A percentile compares a stretch with the other conserved stretches of the same genome.
phyloP scores from a whole-genome alignment of 2,888 invertebrate genomes.

The Dynastes tityus region DNA sequence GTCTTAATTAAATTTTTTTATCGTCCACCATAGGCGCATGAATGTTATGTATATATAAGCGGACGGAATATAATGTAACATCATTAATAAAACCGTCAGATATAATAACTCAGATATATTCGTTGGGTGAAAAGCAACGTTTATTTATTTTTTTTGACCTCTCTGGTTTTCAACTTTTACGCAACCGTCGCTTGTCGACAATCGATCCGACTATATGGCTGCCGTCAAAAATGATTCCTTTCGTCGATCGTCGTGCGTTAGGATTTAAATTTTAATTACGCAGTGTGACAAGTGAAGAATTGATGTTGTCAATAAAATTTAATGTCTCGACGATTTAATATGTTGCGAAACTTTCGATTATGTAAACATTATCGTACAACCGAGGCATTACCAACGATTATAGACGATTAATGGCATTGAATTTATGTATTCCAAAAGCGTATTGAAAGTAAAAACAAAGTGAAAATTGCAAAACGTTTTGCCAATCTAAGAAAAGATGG shows the following conservation, averaged over 20 bases:
- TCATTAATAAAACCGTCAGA: conserved; percentile 27
- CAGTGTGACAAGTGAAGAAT: conserved; percentile 37
- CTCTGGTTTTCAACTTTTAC: neutral
- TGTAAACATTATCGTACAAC: conserved; percentile 19
- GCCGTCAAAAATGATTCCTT: conserved; percentile 8
- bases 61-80: conserved; percentile 1
- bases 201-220: neutral
- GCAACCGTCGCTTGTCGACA: conserved; percentile 12
- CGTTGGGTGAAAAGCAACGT: conserved; percentile 5
- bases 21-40: neutral
- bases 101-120: conserved; percentile 19
- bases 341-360: conserved; percentile 30
- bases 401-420: conserved; percentile 1
- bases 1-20: conserved; percentile 17
- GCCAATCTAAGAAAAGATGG: too few relatives aligned
- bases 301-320: conserved; percentile 42
- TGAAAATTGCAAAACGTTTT: too few relatives aligned
- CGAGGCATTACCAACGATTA: conserved; percentile 6
- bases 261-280: conserved; percentile 32
- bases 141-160: conserved; percentile 4
- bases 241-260: neutral
- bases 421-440: too few relatives aligned
- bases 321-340: conserved; percentile 25
- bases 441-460: too few relatives aligned
- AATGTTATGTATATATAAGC: neutral